Conservation (phyloP, 2,113 vertebrate species). For the Thryonomys swinderianus region DNA sequence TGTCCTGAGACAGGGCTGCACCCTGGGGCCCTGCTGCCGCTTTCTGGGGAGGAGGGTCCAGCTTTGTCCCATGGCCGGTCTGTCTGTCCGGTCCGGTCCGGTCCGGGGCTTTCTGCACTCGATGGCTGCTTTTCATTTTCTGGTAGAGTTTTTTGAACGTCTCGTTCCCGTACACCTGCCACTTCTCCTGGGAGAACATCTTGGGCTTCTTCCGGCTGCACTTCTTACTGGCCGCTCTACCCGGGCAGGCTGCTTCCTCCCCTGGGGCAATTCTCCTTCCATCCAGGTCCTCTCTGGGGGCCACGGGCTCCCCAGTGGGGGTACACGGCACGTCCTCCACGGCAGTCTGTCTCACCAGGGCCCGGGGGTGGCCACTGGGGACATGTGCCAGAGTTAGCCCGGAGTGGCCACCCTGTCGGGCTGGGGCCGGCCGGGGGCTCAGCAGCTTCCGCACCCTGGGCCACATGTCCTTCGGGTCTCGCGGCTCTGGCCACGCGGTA, state of each 20-base stretch:
- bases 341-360: conserved; percentile 94
- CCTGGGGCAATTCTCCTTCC: conserved; percentile 72
- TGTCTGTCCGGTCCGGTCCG: too few relatives aligned
- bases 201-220: conserved; percentile 87
- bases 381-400: conserved; percentile 84
- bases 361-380: conserved; percentile 89
- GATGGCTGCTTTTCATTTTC: conserved; percentile 85
- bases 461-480: conserved; percentile 49
- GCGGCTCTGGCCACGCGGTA: conserved; percentile 80
- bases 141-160: conserved; percentile 95
- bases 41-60: conserved; percentile 39
- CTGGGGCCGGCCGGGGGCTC: conserved; percentile 71
- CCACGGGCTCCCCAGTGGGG: conserved; percentile 75
- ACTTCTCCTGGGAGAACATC: conserved; percentile 96
- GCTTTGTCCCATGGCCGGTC: not conserved
- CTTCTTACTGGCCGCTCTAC: conserved; percentile 85
- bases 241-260: conserved; percentile 78
- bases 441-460: conserved; percentile 64
- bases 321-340: conserved; percentile 91
- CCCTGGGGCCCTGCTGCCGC: not conserved
- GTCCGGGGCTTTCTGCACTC: conserved; percentile 75
- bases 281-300: conserved; percentile 82
- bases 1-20: not conserved
- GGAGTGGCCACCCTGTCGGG: conserved; percentile 82
- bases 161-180: conserved; percentile 96